phyloP scores from a whole-genome alignment of 2,888 invertebrate species.

The Eumerus sabulonum region DNA sequence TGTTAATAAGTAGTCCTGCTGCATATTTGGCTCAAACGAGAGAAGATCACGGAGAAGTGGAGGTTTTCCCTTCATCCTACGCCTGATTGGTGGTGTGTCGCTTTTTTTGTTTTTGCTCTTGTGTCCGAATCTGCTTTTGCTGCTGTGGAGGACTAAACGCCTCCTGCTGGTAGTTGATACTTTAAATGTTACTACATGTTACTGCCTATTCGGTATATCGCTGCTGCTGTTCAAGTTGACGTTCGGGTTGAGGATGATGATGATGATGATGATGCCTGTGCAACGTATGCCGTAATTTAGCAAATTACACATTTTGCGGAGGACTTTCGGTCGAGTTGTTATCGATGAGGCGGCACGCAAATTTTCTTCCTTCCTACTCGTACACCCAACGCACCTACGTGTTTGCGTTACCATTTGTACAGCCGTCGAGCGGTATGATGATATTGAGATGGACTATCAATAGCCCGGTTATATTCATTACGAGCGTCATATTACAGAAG shows the following conservation, averaged over 20 bases:
- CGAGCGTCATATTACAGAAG: slow-evolving; percentile 62
- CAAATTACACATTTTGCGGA: slow-evolving; percentile 70
- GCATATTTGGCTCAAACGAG: slow-evolving; percentile 44
- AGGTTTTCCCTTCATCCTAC: slow-evolving; percentile 57
- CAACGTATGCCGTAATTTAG: slow-evolving; percentile 70
- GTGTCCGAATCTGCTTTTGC: slow-evolving; percentile 1
- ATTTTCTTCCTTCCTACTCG: slow-evolving; percentile 65
- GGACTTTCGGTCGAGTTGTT: slow-evolving; percentile 69
- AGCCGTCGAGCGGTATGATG: slow-evolving; percentile 4
- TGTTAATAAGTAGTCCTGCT: slow-evolving; percentile 66
- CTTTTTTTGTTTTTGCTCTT: slow-evolving; percentile 20
- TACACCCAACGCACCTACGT: slow-evolving; percentile 43
- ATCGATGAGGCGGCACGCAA: slow-evolving; percentile 69
- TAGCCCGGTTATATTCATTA: slow-evolving; percentile 59
- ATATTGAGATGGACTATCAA: slow-evolving; percentile 67
- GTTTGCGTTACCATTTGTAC: not conserved
- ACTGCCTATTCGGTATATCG: slow-evolving; percentile 19
- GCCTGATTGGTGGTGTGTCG: slow-evolving; percentile 53
- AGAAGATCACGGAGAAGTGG: not conserved
- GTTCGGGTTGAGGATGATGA: slow-evolving; percentile 40
- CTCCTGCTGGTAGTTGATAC: slow-evolving; percentile 59
- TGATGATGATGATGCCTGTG: slow-evolving; percentile 44
- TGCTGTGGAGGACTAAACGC: slow-evolving; percentile 61
- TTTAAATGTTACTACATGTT: slow-evolving; percentile 30
- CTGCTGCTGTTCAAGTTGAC: slow-evolving; percentile 39